Evolutionary conservation across 2,113 vertebrate genomes (phyloP).

Genomic region (Malaclemys terrapin): DNA sequence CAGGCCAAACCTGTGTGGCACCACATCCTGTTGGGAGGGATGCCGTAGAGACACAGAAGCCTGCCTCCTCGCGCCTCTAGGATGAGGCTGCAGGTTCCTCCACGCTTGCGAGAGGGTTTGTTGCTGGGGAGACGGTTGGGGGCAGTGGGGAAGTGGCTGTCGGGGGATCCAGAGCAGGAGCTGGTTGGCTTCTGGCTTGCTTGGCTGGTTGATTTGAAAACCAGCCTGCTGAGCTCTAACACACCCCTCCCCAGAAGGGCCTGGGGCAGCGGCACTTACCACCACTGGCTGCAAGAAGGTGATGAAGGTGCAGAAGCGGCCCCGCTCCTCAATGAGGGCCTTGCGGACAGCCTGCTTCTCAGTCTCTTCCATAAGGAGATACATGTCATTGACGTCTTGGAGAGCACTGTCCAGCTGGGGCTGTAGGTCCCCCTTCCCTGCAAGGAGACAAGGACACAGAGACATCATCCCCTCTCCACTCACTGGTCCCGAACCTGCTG

Average conservation of each 20-base stretch:
- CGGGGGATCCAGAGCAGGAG: background rate
- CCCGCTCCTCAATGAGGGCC: conserved; percentile 94
- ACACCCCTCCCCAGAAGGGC: background rate
- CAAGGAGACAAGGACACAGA: background rate
- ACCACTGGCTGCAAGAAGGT: conserved; percentile 94
- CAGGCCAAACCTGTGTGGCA: no score
- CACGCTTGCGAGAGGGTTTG: background rate
- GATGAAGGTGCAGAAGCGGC: conserved; percentile 96
- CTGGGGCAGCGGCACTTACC: conserved; percentile 79
- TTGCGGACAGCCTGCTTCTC: conserved; percentile 98
- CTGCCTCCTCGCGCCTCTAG: background rate
- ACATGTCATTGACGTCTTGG: conserved; percentile 97
- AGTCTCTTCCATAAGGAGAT: conserved; percentile 96
- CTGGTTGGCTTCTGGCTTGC: background rate
- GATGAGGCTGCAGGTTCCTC: background rate
- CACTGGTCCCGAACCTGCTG: background rate
- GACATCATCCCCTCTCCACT: background rate
- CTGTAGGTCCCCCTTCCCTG: conserved; percentile 96
- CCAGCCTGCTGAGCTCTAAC: background rate
- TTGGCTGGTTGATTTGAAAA: background rate
- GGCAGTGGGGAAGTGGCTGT: background rate
- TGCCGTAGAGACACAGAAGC: background rate
- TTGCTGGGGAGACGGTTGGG: background rate
- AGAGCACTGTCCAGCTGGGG: conserved; percentile 97
- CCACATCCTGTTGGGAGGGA: background rate